Base-by-base conservation (phyloP, 2,797 vertebrate genomes). In the Hirundo rustica region DNA sequence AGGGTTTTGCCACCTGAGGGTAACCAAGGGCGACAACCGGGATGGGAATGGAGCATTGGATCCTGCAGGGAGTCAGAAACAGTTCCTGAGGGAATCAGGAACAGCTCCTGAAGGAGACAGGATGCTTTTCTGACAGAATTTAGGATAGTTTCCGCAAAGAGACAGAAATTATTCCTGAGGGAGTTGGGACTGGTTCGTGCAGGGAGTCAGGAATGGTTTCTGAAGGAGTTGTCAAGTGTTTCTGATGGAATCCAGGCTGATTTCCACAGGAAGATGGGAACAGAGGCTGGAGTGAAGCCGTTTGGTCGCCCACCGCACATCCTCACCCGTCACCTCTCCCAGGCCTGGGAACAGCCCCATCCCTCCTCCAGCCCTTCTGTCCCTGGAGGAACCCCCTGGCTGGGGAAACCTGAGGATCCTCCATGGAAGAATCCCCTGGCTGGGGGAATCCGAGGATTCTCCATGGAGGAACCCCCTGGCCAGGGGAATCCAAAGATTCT, bases 231-330 rank as follows among this genome's bases (percentile, higher is more conserved):
- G 10, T 8, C 47, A 51, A 60, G 11, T 1, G 5, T 60, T 60
- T 27, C 58, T 19, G 32, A 16, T 2, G 51, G 61, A 55, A 17
- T 22, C 13, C 34, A 34, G 64, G 25, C 16, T 9, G 20, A 19
- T 19, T 64, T 58, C 45, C 11, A 0, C 45, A 4, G 13, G 67
- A 42, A 48, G 65, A 8, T 1, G 51, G 40, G 55, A 68, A 12
- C 1, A 0, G 55, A 2, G 21, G 32, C 60, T 30, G 62, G 71
- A 34, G 55, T 0, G 2, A 34, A 26, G 54, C 15, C 3, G 0
- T 47, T 57, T 1, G 32, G 34, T 21, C 1, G 0, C 73, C 14
- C 13, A 2, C 17, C n/a, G 66, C 29, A 1, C 2, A 5, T 12
- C 55, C 79, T 22, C 58, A 4, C 9, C 30, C 1, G 2, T 9